These are phyloP conservation scores for Callaeas wilsoni DNA, from an alignment of 2,113 vertebrate genomes.

Conservation along the genomic window DNA sequence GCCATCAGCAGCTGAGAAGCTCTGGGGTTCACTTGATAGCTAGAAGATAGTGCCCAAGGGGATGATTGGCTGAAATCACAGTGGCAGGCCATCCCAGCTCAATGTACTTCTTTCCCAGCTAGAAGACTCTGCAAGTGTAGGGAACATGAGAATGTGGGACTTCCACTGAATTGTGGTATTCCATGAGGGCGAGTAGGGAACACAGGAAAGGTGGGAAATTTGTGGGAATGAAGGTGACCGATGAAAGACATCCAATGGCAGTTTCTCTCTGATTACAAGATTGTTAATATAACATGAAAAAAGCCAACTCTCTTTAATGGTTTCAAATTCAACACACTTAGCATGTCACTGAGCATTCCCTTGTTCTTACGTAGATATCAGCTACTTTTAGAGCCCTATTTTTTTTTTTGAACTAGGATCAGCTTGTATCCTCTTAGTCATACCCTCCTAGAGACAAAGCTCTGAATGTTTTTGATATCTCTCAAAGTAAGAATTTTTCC, in stretches of 20 bases:
- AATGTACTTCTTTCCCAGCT: neutral
- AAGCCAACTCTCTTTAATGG: neutral
- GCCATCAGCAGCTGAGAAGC: neutral
- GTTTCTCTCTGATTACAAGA: neutral
- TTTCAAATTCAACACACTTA: neutral
- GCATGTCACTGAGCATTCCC: neutral
- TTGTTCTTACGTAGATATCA: neutral
- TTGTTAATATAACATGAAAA: neutral
- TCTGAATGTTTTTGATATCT: neutral
- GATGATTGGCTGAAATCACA: neutral
- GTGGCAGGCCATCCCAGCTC: neutral
- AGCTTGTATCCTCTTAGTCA: neutral
- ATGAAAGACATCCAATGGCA: neutral
- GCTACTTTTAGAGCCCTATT: neutral
- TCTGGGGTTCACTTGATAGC: neutral
- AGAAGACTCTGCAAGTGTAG: neutral
- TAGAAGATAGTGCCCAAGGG: neutral
- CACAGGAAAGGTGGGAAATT: neutral
- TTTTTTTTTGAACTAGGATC: neutral
- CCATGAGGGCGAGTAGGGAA: neutral
- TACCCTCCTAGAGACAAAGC: neutral
- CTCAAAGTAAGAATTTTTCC: neutral
- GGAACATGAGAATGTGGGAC: neutral
- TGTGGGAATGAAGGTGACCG: neutral
- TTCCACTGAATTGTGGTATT: neutral